A percentile compares a stretch with the other conserved stretches of the same genome.
Conservation (phyloP, 1,140 invertebrate genomes). For the Musca vetustissima region DNA sequence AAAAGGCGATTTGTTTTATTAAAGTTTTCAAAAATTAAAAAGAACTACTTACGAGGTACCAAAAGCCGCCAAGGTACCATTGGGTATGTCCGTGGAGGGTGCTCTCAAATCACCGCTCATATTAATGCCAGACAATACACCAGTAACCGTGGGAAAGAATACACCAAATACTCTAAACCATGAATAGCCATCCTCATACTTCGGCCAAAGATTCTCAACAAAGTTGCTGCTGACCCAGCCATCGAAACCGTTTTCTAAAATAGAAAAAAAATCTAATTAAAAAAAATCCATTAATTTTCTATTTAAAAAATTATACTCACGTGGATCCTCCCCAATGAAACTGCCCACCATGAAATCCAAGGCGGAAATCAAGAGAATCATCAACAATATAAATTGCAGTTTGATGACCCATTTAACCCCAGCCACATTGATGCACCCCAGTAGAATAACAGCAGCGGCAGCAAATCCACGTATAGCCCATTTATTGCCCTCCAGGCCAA, state of each 20-base stretch:
- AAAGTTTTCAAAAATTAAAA: too few relatives aligned
- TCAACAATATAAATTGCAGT: conserved; percentile 81
- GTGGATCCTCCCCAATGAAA: conserved; percentile 69
- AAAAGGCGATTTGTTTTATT: too few relatives aligned
- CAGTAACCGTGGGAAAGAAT: conserved; percentile 92
- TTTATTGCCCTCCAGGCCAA: conserved; percentile 69
- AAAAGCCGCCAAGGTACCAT: conserved; percentile 89
- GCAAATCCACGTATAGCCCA: conserved; percentile 82
- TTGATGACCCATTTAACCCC: conserved; percentile 94
- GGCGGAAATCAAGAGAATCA: conserved; percentile 81
- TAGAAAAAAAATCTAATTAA: too few relatives aligned
- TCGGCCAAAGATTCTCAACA: conserved; percentile 78
- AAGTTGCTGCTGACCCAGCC: conserved; percentile 83
- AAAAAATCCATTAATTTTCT: too few relatives aligned
- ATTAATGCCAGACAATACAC: conserved; percentile 93
- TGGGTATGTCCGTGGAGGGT: conserved; percentile 89
- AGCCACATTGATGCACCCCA: conserved; percentile 86
- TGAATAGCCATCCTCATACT: conserved; percentile 75
- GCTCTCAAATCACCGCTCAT: conserved; percentile 95
- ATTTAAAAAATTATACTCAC: too few relatives aligned
- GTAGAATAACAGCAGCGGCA: conserved; percentile 74
- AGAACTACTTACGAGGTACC: conserved; percentile 75
- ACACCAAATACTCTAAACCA: conserved; percentile 94
- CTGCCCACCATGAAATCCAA: conserved; percentile 88
- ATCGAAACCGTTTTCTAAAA: conserved; percentile 75